Evolutionary conservation across 2,797 vertebrate species (phyloP).

Genomic region (Prunella strophiata): DNA sequence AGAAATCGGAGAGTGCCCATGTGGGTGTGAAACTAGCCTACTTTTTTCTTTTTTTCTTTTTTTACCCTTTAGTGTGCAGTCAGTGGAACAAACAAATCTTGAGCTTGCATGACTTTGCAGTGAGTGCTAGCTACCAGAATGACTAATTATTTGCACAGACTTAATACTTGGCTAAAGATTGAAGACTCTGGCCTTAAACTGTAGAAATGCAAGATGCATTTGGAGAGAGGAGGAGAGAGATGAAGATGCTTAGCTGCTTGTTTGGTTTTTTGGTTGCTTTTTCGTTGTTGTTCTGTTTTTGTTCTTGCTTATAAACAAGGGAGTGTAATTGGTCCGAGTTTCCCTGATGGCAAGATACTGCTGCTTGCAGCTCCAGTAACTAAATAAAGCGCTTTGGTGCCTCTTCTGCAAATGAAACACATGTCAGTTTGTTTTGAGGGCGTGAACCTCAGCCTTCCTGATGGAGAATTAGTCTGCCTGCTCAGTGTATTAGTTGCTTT

Average conservation of each 20-base stretch:
- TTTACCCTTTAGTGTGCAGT: background rate
- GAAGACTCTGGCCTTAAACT: background rate
- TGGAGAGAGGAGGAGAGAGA: background rate
- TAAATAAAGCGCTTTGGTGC: constrained; percentile 13
- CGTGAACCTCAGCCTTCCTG: constrained; percentile 18
- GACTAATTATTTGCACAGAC: constrained; percentile 62
- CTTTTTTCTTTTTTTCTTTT: background rate
- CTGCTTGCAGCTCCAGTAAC: background rate
- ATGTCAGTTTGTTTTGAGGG: constrained; percentile 66
- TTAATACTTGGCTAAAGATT: background rate
- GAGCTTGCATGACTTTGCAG: constrained; percentile 60
- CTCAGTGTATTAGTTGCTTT: background rate
- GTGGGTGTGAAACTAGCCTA: constrained; percentile 47
- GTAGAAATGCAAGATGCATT: background rate
- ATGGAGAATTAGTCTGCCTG: background rate
- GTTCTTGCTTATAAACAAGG: constrained; percentile 1
- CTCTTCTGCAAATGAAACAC: constrained; percentile 33
- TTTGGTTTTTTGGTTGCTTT: background rate
- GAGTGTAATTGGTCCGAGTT: background rate
- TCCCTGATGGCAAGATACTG: constrained; percentile 11
- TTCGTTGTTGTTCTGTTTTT: background rate
- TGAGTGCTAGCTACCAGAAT: constrained; percentile 60
- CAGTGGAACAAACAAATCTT: constrained; percentile 57
- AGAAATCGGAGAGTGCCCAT: constrained; percentile 48
- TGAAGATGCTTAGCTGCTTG: background rate